Evolutionary conservation across 2,797 vertebrate species (phyloP), one percentile per base, ranked within the genome.

Genomic region (Artibeus jamaicensis): DNA sequence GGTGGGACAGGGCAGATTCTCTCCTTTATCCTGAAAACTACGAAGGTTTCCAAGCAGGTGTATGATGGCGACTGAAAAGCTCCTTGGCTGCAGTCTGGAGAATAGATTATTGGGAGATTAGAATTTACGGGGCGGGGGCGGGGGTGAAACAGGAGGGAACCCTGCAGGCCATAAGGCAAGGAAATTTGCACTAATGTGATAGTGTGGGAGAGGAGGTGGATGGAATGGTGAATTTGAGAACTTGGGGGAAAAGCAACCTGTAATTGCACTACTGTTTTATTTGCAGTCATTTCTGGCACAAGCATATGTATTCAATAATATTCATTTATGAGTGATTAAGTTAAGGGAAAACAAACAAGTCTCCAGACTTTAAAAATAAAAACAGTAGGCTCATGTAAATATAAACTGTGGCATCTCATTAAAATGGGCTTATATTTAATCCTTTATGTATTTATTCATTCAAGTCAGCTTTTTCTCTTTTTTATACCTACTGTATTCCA

Each of bases 341-440:
- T 32, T 42, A 81, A 71, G 67, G 44, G 34, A 68, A 91, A 89
- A 68, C 37, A 44, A 89, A 1, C 34, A 86, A 53, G 22, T 79
- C 39, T 3, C 73, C 29, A 32, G 6, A 53, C 70, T 89, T 77
- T 32, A 48, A 79, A 93, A 76, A 48, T 71, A 89, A 71, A n/a
- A 76, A 68, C 37, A 53, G 8, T 81, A 70, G 26, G 19, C 9
- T 93, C 48, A 59, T 32, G 53, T 39, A 82, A 92, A 81, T 34
- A 46, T 22, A 77, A 86, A 65, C 50, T 48, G 83, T 87, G 78
- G 42, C 34, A 26, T 39, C 46, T 93, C 68, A 50, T 81, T 90
- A 95, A 95, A 83, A 39, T 94, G 26, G 22, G 24, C 86, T 93
- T 91, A 16, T 59, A 50, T 74, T 89, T 87, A 77, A 44, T 89